Conservation (phyloP, 2,888 invertebrate genomes). For the Lepidonotus clava region DNA sequence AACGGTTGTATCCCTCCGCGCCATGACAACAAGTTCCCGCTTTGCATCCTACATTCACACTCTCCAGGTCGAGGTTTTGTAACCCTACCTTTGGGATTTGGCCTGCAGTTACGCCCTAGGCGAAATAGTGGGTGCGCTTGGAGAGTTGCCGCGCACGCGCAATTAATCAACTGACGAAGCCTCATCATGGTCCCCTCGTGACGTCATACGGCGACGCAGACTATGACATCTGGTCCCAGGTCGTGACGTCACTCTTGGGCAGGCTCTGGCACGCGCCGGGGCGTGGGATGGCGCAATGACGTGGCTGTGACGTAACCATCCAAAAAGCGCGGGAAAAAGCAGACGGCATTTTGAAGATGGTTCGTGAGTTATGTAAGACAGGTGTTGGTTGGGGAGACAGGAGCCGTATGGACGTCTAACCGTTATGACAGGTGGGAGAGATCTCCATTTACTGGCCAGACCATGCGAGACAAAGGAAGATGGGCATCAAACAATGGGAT, state of each 20-base stretch:
- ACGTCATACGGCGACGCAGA: neutral
- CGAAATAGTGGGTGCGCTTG: too few species aligned
- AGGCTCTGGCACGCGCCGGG: constrained; percentile 1
- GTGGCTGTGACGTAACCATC: neutral
- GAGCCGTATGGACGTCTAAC: neutral
- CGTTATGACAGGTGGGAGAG: neutral
- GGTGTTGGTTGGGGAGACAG: neutral
- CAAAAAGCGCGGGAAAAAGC: constrained; percentile 7
- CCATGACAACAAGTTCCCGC: neutral
- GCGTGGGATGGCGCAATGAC: neutral
- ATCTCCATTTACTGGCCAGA: neutral
- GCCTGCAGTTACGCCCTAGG: too few species aligned
- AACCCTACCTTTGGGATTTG: too few species aligned
- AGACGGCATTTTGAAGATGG: constrained; percentile 9
- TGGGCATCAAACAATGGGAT: neutral
- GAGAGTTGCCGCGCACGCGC: neutral
- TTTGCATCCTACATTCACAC: too few species aligned
- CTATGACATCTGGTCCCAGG: neutral
- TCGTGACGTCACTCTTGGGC: constrained; percentile 9
- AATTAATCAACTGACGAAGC: neutral
- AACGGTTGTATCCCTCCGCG: neutral
- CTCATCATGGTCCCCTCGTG: neutral
- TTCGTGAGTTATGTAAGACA: constrained; percentile 12
- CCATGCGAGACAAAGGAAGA: neutral
- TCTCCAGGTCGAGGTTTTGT: too few species aligned